Percentiles rank a stretch among this genome's conserved stretches.
Conservation (phyloP, 2,113 vertebrate genomes). For the Tupaia tana region DNA sequence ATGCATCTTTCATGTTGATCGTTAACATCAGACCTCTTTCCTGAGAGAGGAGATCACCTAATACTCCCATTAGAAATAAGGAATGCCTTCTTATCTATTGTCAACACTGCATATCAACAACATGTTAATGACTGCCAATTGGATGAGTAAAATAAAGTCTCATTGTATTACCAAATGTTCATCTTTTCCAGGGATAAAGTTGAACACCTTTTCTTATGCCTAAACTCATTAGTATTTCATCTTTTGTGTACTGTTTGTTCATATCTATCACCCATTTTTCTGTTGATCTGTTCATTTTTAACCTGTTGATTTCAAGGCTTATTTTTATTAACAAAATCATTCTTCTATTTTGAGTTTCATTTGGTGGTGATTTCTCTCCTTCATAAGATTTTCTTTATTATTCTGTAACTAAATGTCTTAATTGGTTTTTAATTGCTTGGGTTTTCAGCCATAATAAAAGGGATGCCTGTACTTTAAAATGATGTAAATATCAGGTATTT, state of each 20-base stretch:
- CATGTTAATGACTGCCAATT: background rate
- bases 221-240: background rate
- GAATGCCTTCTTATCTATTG: background rate
- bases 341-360: background rate
- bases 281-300: background rate
- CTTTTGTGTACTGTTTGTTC: background rate
- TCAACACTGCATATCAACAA: background rate
- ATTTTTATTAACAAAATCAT: background rate
- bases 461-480: background rate
- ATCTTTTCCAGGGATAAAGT: background rate
- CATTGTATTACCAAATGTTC: background rate
- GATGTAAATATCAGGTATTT: background rate
- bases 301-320: background rate
- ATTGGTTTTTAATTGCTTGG: conserved; percentile 42
- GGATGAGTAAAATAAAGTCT: background rate
- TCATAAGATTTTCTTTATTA: background rate
- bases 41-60: background rate
- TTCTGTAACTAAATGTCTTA: background rate
- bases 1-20: background rate
- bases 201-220: background rate
- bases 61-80: background rate
- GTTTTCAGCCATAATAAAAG: background rate
- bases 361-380: accelerated
- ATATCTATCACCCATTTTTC: background rate
- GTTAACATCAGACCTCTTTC: background rate